Base-by-base conservation (phyloP, 2,888 invertebrate genomes). In the Sussaba pulchella region DNA sequence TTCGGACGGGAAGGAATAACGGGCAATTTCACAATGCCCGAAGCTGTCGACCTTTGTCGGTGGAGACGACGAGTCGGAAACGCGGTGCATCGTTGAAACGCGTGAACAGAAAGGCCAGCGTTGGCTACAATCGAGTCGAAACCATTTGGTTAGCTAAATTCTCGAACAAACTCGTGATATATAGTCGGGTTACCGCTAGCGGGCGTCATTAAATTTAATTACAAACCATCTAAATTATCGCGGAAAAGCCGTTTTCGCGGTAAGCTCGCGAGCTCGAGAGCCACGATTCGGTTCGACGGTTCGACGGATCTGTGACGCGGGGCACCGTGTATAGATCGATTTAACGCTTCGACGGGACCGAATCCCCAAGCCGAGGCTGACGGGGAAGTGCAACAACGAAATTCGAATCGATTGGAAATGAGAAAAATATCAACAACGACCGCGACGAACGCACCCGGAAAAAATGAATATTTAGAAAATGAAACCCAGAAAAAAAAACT, bases 161-260 rank as follows among this genome's bases (percentile, higher is more conserved):
- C 24, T 39, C 50, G 63, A 72, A 41, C 66, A 72, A 72, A 80
- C 36, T 73, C 41, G 17, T 52, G 52, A 52, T 26, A 43, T 63
- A 67, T 66, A 50, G 74, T 9, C 54, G 52, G 63, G n/a, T 43
- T 70, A 64, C 69, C 59, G 73, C 74, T 81, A 78, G 83, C 82
- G 83, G 80, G 80, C 77, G 81, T 83, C 84, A 83, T 85, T 88
- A 86, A 87, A 87, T 87, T 88, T 84, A 86, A 87, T 85, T 87
- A 85, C 84, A 82, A 84, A 84, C 85, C 84, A 86, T 87, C 85
- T 83, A 86, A 88, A 87, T 88, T 85, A 87, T 85, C 82, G 78
- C 73, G 59, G 74, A 83, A 82, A 76, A 41, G 64, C 57, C 17
- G 31, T 6, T 6, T 2, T 57, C 41, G 69, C 21, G 64, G 57